These are phyloP conservation scores for Syndactyla subalaris DNA, from an alignment of 2,797 vertebrate species.

Conservation along the genomic window DNA sequence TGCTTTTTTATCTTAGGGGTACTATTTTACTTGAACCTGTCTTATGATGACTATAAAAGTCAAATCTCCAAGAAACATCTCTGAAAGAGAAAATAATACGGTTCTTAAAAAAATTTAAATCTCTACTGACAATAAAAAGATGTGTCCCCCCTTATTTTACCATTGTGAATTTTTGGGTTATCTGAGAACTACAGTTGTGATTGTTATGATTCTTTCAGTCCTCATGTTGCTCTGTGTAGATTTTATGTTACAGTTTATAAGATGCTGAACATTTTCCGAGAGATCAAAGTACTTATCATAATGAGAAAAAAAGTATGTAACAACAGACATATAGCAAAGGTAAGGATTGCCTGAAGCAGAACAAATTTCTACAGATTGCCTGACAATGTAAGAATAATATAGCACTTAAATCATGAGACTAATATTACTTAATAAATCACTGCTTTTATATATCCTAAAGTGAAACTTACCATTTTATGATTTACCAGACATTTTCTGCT, in stretches of 20 bases:
- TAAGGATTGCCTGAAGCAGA: constrained; percentile 62
- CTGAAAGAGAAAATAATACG: constrained; percentile 44
- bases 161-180: background rate
- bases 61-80: background rate
- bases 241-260: constrained; percentile 61
- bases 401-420: background rate
- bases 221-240: background rate
- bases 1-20: background rate
- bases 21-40: constrained; percentile 10
- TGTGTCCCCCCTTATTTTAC: background rate
- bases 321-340: constrained; percentile 27
- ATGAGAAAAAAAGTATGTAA: constrained; percentile 22
- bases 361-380: constrained; percentile 47
- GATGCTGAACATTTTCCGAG: constrained; percentile 40
- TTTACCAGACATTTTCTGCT: background rate
- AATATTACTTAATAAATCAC: constrained; percentile 43
- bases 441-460: background rate
- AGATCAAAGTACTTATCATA: constrained; percentile 61
- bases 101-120: constrained; percentile 14
- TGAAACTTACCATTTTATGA: constrained; percentile 9
- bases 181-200: constrained; percentile 13
- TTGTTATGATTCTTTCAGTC: constrained; percentile 31
- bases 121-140: background rate
- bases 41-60: constrained; percentile 25
- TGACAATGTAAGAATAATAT: constrained; percentile 41